Base-by-base conservation (phyloP, 1,140 invertebrate genomes). In the Dendroctonus valens region DNA sequence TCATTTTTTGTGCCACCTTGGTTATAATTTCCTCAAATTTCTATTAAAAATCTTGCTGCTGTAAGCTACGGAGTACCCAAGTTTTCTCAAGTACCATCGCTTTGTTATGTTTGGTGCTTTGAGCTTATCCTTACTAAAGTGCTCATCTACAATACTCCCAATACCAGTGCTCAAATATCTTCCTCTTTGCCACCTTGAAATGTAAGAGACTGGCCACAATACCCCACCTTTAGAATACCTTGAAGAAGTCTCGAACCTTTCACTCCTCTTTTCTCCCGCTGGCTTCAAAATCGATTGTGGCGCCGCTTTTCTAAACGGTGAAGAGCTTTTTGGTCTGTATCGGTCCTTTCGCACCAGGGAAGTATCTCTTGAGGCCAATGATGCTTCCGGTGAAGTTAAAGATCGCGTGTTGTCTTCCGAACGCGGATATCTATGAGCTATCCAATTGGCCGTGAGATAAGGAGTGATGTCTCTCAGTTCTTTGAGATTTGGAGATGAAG, bases 381-480 rank as follows among this genome's bases (percentile, higher is more conserved):
- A 78, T 3, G 76, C 78, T 38, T 78, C 79, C 9, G 84, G 82
- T 51, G 85, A 83, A 9, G 82, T 83, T 46, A 87, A 63, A 4
- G 87, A 85, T 41, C 84, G 80, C 39, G 85, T 82, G 68, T 89
- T 89, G 71, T 88, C 87, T 50, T 82, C 80, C 7, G 81, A 79
- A 70, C 79, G 87, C 0, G 90, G 89, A 76, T 87, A 88, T 70
- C 83, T 84, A 75, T 92, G 89, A 7, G 91, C 88, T 40, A 89
- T 83, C 91, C 91, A 91, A 7, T 86, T 80, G 3, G 89, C 90
- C 0, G 87, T 83, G 62, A 92, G 77, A 78, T 92, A 91, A 0
- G 89, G 87, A 5, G 88, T 87, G 26, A 92, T 89, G 70, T 90
- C 89, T 1, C 86, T 81, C 0, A 92, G 79, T 72, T 93, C 90